Evolutionary conservation across 1,140 invertebrate genomes (phyloP).

Genomic region (Phymorhynchus buccinoides): DNA sequence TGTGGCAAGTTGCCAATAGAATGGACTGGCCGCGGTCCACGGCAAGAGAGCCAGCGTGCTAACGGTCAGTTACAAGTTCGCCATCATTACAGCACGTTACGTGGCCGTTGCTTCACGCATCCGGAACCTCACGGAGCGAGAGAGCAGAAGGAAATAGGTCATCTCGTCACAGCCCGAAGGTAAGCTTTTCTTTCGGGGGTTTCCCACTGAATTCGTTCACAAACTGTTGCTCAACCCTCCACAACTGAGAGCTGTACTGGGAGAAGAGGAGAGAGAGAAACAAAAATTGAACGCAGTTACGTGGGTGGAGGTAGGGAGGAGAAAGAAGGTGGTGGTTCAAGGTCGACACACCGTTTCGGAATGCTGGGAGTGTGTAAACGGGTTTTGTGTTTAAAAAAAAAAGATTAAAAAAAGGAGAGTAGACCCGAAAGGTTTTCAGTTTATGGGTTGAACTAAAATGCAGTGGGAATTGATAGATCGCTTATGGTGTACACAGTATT

Average conservation of each 20-base stretch:
- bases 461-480: no score
- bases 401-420: no score
- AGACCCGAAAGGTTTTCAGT: no score
- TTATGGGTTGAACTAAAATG: no score
- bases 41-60: neutral
- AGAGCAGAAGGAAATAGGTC: no score
- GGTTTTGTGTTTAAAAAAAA: neutral
- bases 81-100: neutral
- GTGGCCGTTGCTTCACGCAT: no score
- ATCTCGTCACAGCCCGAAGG: neutral
- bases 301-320: neutral
- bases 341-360: neutral
- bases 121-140: no score
- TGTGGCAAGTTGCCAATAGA: neutral
- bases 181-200: neutral
- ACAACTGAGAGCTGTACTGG: no score
- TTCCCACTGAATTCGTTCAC: neutral
- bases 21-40: neutral
- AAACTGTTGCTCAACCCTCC: constrained; percentile 11
- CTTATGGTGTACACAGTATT: no score
- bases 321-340: neutral
- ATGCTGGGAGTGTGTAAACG: neutral
- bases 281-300: neutral
- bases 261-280: neutral
- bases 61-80: neutral